Conservation (phyloP, 2,797 vertebrate species). For the Clarias fuscus region DNA sequence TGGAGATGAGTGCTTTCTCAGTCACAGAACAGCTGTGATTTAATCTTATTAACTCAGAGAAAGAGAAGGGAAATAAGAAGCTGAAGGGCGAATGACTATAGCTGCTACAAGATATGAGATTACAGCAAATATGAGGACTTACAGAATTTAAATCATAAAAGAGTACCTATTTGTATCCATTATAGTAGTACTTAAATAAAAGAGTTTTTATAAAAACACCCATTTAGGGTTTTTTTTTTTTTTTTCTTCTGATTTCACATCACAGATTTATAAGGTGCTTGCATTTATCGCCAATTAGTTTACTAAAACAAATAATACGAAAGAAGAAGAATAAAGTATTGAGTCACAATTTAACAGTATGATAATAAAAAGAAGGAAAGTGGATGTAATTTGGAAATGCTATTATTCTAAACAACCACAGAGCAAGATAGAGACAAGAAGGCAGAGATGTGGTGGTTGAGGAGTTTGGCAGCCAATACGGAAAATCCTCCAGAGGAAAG, state of each 20-base stretch:
- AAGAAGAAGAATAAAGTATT: neutral
- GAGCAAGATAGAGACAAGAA: neutral
- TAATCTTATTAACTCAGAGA: neutral
- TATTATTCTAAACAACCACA: neutral
- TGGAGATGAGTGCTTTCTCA: neutral
- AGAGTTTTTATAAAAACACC: neutral
- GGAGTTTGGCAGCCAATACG: constrained; percentile 18
- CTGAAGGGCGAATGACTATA: neutral
- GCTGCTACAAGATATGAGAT: neutral
- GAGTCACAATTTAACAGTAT: neutral
- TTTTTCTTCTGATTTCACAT: neutral
- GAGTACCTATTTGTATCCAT: neutral
- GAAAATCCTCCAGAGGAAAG: constrained; percentile 36
- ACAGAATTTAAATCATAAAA: neutral
- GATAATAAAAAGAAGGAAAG: neutral
- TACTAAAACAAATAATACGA: neutral
- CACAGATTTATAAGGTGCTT: neutral
- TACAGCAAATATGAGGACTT: neutral
- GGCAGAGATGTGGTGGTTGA: constrained; percentile 6
- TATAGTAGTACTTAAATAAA: neutral
- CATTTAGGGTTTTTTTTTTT: neutral
- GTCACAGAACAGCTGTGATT: neutral
- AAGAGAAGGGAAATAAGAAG: neutral
- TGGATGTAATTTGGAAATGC: neutral
- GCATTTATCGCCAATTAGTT: neutral